phyloP scores from a whole-genome alignment of 1,140 invertebrate species.

The Zaprionus taronus region DNA sequence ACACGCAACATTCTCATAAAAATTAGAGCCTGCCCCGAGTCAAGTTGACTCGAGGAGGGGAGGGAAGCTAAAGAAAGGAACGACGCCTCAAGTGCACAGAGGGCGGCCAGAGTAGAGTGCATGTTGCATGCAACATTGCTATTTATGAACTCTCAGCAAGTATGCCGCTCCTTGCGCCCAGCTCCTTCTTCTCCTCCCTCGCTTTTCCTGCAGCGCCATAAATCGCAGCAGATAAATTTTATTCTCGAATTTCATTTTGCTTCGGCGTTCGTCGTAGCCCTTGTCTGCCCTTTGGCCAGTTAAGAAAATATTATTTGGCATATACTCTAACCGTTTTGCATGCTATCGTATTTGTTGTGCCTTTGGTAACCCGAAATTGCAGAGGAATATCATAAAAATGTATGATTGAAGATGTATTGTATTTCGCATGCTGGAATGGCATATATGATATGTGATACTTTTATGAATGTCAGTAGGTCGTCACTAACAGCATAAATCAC shows the following conservation, averaged over 20 bases:
- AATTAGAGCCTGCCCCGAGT: constrained; percentile 64
- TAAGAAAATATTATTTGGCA: constrained; percentile 64
- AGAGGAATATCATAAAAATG: background rate
- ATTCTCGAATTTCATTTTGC: constrained; percentile 71
- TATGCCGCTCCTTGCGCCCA: constrained; percentile 40
- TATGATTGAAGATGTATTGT: background rate
- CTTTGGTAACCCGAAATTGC: background rate
- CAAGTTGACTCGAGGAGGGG: constrained; percentile 24
- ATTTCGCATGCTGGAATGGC: background rate
- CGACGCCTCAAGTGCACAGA: constrained; percentile 31
- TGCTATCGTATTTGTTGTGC: background rate
- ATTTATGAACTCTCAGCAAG: constrained; percentile 78
- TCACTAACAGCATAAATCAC: background rate
- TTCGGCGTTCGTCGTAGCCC: constrained; percentile 29
- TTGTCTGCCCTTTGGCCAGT: constrained; percentile 48
- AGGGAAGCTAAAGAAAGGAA: constrained; percentile 26
- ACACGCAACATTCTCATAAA: constrained; percentile 78
- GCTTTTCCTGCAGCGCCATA: constrained; percentile 48
- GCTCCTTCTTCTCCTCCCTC: background rate
- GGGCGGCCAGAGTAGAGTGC: constrained; percentile 45
- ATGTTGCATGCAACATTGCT: constrained; percentile 79
- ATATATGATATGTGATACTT: background rate
- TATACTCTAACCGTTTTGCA: constrained; percentile 10
- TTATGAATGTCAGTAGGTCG: background rate
- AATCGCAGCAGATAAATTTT: constrained; percentile 79